These are phyloP conservation scores for Phania funesta DNA, from an alignment of 2,888 invertebrate species.

Conservation along the genomic window DNA sequence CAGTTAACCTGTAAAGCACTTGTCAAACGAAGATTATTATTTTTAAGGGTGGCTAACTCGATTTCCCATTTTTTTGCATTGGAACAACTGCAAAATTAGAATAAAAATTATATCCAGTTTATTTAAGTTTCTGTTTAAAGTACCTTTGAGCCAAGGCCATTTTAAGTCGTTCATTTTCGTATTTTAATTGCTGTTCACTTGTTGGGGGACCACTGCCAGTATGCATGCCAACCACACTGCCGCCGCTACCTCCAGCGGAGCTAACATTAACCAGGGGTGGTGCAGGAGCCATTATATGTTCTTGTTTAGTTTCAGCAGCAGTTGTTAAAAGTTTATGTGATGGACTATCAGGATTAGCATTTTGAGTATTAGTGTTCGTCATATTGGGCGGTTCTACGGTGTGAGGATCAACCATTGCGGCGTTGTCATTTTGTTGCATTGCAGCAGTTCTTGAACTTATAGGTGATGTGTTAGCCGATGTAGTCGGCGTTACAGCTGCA, in stretches of 20 bases:
- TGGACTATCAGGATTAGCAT: slow-evolving; percentile 80
- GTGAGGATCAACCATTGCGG: slow-evolving; percentile 80
- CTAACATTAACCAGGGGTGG: slow-evolving; percentile 72
- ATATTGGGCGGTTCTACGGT: slow-evolving; percentile 82
- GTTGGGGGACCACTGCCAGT: slow-evolving; percentile 74
- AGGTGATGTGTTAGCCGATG: slow-evolving; percentile 93
- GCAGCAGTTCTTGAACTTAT: slow-evolving; percentile 86
- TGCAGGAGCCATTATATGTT: slow-evolving; percentile 74
- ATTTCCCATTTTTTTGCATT: slow-evolving; percentile 99
- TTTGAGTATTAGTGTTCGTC: slow-evolving; percentile 82
- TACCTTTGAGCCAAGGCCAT: slow-evolving; percentile 97
- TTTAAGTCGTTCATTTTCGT: slow-evolving; percentile 98
- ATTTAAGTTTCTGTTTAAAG: background rate
- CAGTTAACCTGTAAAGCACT: slow-evolving; percentile 90
- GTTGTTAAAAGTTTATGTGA: slow-evolving; percentile 78
- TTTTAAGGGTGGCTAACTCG: slow-evolving; percentile 96
- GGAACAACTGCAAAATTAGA: slow-evolving; percentile 87
- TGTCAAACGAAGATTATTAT: slow-evolving; percentile 96
- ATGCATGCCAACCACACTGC: slow-evolving; percentile 75
- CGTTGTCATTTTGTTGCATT: slow-evolving; percentile 80
- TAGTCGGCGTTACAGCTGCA: slow-evolving; percentile 90
- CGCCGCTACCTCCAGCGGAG: slow-evolving; percentile 70
- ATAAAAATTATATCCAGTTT: background rate
- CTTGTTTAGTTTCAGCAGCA: slow-evolving; percentile 67
- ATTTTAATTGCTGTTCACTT: slow-evolving; percentile 92